A percentile compares a stretch with the other conserved stretches of the same genome.
These are phyloP conservation scores for Camponotus pennsylvanicus DNA, from an alignment of 1,140 invertebrate genomes.

Conservation along the genomic window DNA sequence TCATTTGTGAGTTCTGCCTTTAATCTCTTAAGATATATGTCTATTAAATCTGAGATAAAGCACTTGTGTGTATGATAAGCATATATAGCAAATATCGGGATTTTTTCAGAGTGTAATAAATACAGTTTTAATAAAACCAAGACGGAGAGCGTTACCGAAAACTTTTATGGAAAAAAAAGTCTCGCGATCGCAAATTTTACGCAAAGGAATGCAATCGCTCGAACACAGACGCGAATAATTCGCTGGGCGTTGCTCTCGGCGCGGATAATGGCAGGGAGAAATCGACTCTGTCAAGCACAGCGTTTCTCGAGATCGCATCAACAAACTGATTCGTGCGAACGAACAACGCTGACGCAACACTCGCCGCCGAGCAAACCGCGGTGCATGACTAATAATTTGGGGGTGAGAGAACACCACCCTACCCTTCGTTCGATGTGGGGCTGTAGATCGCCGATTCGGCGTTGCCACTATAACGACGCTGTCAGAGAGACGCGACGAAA, in stretches of 20 bases:
- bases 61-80: not conserved
- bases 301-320: constrained; percentile 5
- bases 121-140: not conserved
- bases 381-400: constrained; percentile 81
- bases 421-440: constrained; percentile 69
- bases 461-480: constrained; percentile 50
- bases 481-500: not conserved
- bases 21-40: not conserved
- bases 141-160: not conserved
- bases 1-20: not conserved
- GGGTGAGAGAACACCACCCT: constrained; percentile 79
- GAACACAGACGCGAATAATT: constrained; percentile 42
- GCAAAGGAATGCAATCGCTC: not conserved
- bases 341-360: constrained; percentile 44
- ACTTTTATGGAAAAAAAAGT: not conserved
- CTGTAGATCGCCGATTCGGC: constrained; percentile 15
- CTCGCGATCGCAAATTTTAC: not conserved
- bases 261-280: constrained; percentile 47
- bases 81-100: not conserved
- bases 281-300: not conserved
- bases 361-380: constrained; percentile 40
- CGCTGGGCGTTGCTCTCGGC: constrained; percentile 45
- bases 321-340: constrained; percentile 17
- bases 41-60: not conserved
- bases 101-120: not conserved